phyloP scores from a whole-genome alignment of 2,888 invertebrate species.

The Tigriopus californicus region DNA sequence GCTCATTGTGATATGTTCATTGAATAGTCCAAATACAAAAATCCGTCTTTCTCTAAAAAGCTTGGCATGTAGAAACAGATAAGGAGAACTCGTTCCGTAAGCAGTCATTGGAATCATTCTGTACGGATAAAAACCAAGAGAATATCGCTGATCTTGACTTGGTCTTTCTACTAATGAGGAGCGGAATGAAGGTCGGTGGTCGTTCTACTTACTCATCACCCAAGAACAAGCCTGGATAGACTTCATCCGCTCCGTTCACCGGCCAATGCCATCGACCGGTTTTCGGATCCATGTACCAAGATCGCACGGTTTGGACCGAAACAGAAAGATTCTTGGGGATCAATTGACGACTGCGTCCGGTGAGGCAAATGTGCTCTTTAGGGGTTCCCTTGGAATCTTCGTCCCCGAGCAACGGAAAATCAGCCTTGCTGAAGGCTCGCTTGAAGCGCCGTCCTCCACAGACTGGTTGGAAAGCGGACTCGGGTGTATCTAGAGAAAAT shows the following conservation, averaged over 20 bases:
- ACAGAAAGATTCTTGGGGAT: not conserved
- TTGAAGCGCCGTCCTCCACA: conserved; percentile 9
- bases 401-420: conserved; percentile 1
- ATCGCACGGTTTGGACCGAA: not conserved
- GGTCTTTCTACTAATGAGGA: not conserved
- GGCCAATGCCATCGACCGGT: conserved; percentile 12
- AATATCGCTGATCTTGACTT: conserved; percentile 17
- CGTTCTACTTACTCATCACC: conserved; percentile 26
- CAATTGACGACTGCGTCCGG: not conserved
- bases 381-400: not conserved
- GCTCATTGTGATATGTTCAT: too few species aligned
- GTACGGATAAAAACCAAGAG: not conserved
- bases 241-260: conserved; percentile 22
- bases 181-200: too few species aligned
- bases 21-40: too few species aligned
- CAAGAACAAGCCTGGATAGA: conserved; percentile 25
- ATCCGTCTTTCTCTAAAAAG: too few species aligned
- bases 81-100: too few species aligned
- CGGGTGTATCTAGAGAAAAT: too few species aligned
- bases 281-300: not conserved
- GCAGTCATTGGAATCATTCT: too few species aligned
- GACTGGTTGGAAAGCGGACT: not conserved
- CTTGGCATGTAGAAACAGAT: too few species aligned
- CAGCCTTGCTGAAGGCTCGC: not conserved
- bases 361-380: not conserved